phyloP scores from a whole-genome alignment of 2,888 invertebrate genomes.

The Trichopoda pennipes region DNA sequence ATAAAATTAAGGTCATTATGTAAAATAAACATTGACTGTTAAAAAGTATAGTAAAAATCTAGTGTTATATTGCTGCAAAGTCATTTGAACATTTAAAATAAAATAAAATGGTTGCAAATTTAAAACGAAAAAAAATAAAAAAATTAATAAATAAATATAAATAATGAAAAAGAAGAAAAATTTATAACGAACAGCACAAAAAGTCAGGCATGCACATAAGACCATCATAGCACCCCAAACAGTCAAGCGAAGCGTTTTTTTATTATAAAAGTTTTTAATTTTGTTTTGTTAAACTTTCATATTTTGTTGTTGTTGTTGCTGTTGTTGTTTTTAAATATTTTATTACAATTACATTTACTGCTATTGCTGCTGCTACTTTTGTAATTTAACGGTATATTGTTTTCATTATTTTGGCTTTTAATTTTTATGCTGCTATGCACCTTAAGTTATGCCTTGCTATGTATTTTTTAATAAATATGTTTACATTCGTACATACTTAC shows the following conservation, averaged over 20 bases:
- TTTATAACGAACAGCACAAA: constrained; percentile 41
- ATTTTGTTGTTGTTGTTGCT: background rate
- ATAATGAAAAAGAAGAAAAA: constrained; percentile 5
- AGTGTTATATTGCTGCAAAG: constrained; percentile 30
- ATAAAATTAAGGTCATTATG: constrained; percentile 56
- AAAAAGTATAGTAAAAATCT: constrained; percentile 36
- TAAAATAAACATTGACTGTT: constrained; percentile 20
- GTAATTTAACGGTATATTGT: constrained; percentile 69
- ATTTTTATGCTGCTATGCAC: constrained; percentile 57
- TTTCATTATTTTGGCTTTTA: constrained; percentile 66
- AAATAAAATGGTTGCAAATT: constrained; percentile 12
- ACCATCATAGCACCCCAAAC: background rate
- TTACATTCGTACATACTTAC: constrained; percentile 1
- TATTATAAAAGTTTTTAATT: constrained; percentile 64
- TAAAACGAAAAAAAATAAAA: too few species aligned
- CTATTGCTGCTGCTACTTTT: constrained; percentile 54
- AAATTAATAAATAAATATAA: too few species aligned
- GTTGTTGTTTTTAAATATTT: constrained; percentile 48
- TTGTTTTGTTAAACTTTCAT: constrained; percentile 15
- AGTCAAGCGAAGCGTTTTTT: constrained; percentile 28
- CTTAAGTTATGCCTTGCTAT: constrained; percentile 62
- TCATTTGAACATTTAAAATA: constrained; percentile 51
- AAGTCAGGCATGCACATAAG: constrained; percentile 27
- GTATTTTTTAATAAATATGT: constrained; percentile 36
- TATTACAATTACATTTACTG: constrained; percentile 35